A percentile compares a stretch with the other conserved stretches of the same genome.
These are phyloP conservation scores for Eupithecia exiguata DNA, from an alignment of 2,888 invertebrate species.

Conservation along the genomic window DNA sequence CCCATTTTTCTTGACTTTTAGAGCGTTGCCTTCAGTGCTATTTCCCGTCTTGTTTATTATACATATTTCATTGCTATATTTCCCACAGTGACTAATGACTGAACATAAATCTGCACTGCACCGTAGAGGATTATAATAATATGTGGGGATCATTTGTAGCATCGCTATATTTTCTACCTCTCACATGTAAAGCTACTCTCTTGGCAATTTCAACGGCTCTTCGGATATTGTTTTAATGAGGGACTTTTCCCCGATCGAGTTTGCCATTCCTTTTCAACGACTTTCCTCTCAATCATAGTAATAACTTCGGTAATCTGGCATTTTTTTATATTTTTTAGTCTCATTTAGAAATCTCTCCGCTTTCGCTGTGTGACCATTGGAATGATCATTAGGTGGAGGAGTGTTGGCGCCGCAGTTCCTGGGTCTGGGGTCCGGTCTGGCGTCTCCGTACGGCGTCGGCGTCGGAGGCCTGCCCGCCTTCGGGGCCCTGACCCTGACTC, in stretches of 20 bases:
- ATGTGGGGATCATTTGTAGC: constrained; percentile 70
- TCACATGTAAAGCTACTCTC: constrained; percentile 51
- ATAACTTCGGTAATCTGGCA: constrained; percentile 11
- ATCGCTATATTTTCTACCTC: constrained; percentile 62
- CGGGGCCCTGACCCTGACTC: constrained; percentile 88
- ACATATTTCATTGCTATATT: constrained; percentile 77
- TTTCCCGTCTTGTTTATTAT: constrained; percentile 77
- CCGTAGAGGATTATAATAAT: constrained; percentile 77
- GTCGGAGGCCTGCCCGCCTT: constrained; percentile 89
- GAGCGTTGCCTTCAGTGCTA: constrained; percentile 62
- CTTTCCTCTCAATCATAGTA: constrained; percentile 18
- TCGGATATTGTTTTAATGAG: constrained; percentile 40
- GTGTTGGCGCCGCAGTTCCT: constrained; percentile 94
- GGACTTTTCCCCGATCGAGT: constrained; percentile 35
- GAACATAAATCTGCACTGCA: constrained; percentile 77
- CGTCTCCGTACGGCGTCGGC: constrained; percentile 82
- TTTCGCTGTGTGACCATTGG: constrained; percentile 16
- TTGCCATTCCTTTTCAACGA: constrained; percentile 17
- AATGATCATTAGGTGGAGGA: constrained; percentile 87
- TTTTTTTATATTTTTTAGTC: constrained; percentile 1
- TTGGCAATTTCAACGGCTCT: constrained; percentile 39
- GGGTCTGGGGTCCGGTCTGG: constrained; percentile 92
- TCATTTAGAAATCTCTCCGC: not conserved
- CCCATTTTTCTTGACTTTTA: constrained; percentile 32
- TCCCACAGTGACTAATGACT: constrained; percentile 78